Evolutionary conservation across 2,113 vertebrate genomes (phyloP), one percentile per base, ranked within the genome.

Genomic region (Passer domesticus): DNA sequence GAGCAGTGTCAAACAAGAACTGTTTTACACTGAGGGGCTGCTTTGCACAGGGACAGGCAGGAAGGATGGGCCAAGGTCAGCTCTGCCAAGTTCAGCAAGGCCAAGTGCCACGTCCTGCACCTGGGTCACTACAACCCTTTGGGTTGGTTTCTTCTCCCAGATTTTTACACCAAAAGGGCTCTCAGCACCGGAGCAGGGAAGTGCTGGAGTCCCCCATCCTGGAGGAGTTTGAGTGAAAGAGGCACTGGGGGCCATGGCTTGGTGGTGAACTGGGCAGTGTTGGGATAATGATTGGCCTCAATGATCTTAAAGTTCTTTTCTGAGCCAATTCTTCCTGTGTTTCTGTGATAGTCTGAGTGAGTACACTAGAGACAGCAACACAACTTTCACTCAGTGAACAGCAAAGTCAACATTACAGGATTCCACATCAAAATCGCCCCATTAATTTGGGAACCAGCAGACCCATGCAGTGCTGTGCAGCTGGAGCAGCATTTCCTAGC

Each of bases 61-160:
- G 21, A 11, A 47, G 13, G 20, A 3, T 8, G 25, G 25, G 18
- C 33, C 59, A 28, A 6, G 52, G 12, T 55, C 56, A 70, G 15
- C 18, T 24, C 9, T 7, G 0, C 2, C 15, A 10, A 2, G 6
- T 10, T 12, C 39, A 35, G 1, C 76, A 13, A 13, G 41, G 27
- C 55, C 23, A 15, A 19, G 16, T 8, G 23, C 27, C 35, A 11
- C 13, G 27, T 59, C 33, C 52, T 66, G 35, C 43, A 3, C n/a
- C 21, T 49, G 49, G 15, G 50, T 7, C 25, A 27, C 24, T 8
- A 1, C 41, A 24, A 12, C 19, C 44, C 60, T 20, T 0, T 1
- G 25, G 37, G 5, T 1, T 37, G 6, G 5, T 35, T 17, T 21
- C 15, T 46, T 44, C 22, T 58, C 49, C 21, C 50, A 70, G 5